Conservation (phyloP, 2,888 invertebrate species). For the Dioctria linearis region DNA sequence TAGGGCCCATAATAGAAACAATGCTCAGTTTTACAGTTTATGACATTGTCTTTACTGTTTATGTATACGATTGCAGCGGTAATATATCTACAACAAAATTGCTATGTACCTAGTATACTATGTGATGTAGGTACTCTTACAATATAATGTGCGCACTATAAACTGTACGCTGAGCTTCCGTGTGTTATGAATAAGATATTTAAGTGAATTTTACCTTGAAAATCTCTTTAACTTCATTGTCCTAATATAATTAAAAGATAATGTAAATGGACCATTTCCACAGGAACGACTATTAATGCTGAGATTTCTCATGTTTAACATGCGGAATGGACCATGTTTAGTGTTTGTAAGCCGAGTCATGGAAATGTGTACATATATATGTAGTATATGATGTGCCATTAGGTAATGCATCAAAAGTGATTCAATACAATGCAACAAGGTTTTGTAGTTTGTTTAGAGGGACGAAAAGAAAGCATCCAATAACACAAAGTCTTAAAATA, state of each 20-base stretch:
- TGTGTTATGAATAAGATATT: background rate
- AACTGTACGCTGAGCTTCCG: background rate
- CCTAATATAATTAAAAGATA: slow-evolving; percentile 32
- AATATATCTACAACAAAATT: slow-evolving; percentile 26
- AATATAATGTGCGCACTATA: slow-evolving; percentile 40
- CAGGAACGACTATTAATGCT: background rate
- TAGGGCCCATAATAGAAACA: background rate
- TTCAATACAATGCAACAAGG: too few relatives aligned
- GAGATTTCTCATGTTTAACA: slow-evolving; percentile 8
- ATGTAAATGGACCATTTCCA: slow-evolving; percentile 17
- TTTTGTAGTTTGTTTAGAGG: too few relatives aligned
- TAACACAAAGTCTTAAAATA: too few relatives aligned
- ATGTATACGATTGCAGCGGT: slow-evolving; percentile 38
- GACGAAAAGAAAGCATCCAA: too few relatives aligned
- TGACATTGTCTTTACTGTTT: slow-evolving; percentile 6
- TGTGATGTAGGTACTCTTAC: slow-evolving; percentile 8
- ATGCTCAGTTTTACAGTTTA: slow-evolving; percentile 15
- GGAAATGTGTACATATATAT: too few relatives aligned
- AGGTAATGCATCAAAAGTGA: too few relatives aligned
- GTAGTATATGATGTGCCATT: too few relatives aligned
- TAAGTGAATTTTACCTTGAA: slow-evolving; percentile 11
- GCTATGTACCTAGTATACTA: background rate
- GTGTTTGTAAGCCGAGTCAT: too few relatives aligned
- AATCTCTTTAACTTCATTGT: slow-evolving; percentile 25
- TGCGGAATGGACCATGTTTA: background rate